Percentiles rank a stretch among this genome's conserved stretches.
These are phyloP conservation scores for Pelobates fuscus DNA, from an alignment of 2,113 vertebrate species.

Conservation along the genomic window DNA sequence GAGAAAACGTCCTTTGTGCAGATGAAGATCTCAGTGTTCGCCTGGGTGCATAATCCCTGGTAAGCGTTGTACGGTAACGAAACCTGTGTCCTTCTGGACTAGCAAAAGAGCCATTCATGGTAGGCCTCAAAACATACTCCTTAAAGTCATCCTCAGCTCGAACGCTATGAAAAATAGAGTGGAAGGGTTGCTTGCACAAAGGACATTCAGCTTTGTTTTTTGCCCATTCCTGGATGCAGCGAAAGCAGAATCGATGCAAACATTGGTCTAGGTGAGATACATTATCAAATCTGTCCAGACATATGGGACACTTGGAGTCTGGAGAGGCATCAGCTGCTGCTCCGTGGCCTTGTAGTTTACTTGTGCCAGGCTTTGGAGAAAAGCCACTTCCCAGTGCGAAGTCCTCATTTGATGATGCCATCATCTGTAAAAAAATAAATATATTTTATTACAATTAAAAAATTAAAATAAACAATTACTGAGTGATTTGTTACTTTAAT, in stretches of 20 bases:
- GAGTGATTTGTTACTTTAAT: too few relatives aligned
- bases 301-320: conserved; percentile 96
- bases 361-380: conserved; percentile 66
- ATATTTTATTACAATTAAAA: too few relatives aligned
- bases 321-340: conserved; percentile 82
- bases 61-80: conserved; percentile 87
- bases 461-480: too few relatives aligned
- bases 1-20: conserved; percentile 67
- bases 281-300: conserved; percentile 92
- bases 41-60: conserved; percentile 63
- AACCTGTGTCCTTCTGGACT: conserved; percentile 79
- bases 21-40: conserved; percentile 53
- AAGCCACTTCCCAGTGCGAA: conserved; percentile 70
- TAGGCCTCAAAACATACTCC: conserved; percentile 78
- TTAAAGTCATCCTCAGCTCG: conserved; percentile 90
- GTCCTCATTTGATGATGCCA: conserved; percentile 75
- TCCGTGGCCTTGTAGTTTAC: conserved; percentile 63
- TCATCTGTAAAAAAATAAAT: conserved; percentile 67
- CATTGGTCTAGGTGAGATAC: conserved; percentile 87
- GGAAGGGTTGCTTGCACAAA: conserved; percentile 92
- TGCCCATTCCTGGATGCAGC: conserved; percentile 94
- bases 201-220: conserved; percentile 98
- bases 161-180: conserved; percentile 90
- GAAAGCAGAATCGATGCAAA: conserved; percentile 93
- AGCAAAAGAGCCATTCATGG: conserved; percentile 74